Base-by-base conservation (phyloP, 2,888 invertebrate species). In the Elysia crispata region DNA sequence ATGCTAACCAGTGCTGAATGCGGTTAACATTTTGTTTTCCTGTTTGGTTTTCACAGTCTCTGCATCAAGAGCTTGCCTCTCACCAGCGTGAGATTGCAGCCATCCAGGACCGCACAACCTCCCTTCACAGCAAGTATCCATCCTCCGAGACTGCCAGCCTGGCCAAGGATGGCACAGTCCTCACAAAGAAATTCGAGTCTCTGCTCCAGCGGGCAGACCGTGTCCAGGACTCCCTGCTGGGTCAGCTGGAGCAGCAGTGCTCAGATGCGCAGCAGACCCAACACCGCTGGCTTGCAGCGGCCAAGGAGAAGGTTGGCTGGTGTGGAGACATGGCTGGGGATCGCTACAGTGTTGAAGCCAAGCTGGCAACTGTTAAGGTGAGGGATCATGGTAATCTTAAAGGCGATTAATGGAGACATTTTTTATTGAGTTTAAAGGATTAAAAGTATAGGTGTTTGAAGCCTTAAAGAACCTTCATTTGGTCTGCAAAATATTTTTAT, bases 291-390 rank as follows among this genome's bases (percentile, higher is more conserved):
- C 94, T 98, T 15, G 94, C 94, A 75, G 95, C 96, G 0, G 95
- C 96, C 84, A 95, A 95, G 83, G 98, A 98, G 89, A 98, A 97
- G 92, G 95, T 96, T n/a, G 96, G 95, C 57, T 98, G 98, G 97
- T 94, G 96, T 57, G 94, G 95, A 33, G 96, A 96, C 87, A 96
- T 96, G 85, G 94, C 95, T 0, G 95, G 96, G 0, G 94, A 95
- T 23, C 96, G 97, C 87, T 95, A 97, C 91, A 97, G 97, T 90
- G 94, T 98, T 41, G 97, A 98, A 93, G 96, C 97, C 0, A 98
- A 98, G 95, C 95, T 30, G 95, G 95, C 96, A 0, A 90, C 92
- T n/a, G 87, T 92, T 41, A 89, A 89, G 86, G 91, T 91, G 79
- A 82, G 73, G 13, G n/a, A 50, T 70, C 6, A 1, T 6, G 11